Conservation (phyloP, 2,888 invertebrate genomes). For the Tridacna gigas region DNA sequence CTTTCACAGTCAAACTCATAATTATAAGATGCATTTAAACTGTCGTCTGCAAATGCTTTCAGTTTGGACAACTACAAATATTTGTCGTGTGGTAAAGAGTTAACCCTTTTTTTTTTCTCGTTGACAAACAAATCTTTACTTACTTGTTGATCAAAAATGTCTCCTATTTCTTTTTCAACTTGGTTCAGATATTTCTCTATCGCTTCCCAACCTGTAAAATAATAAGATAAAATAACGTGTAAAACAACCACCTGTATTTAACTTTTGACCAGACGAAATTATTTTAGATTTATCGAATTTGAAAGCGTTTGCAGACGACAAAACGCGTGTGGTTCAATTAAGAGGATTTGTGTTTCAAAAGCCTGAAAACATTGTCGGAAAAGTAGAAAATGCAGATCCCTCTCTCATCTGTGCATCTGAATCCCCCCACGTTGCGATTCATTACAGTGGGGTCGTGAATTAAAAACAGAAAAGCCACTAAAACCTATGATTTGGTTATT, state of each 20-base stretch:
- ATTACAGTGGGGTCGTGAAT: too few relatives aligned
- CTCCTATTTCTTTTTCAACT: conserved; percentile 34
- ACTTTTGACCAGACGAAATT: not conserved
- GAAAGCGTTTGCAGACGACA: not conserved
- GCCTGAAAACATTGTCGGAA: not conserved
- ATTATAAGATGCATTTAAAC: too few relatives aligned
- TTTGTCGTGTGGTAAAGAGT: too few relatives aligned
- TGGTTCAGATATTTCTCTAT: conserved; percentile 49
- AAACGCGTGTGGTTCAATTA: not conserved
- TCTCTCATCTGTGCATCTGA: not conserved
- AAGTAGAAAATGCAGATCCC: not conserved
- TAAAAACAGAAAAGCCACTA: not conserved
- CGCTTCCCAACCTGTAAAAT: conserved; percentile 50
- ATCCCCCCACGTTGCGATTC: too few relatives aligned
- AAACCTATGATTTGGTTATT: not conserved
- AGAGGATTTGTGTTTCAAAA: not conserved
- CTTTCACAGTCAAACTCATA: too few relatives aligned
- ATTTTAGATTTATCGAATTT: not conserved
- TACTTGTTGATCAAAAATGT: conserved; percentile 41
- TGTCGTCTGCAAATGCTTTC: too few relatives aligned
- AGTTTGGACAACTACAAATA: too few relatives aligned
- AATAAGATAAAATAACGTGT: not conserved
- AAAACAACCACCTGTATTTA: not conserved
- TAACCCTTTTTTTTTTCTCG: too few relatives aligned
- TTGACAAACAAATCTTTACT: not conserved